Conservation (phyloP, 1,140 invertebrate species). For the Scaptodrosophila lebanonensis region DNA sequence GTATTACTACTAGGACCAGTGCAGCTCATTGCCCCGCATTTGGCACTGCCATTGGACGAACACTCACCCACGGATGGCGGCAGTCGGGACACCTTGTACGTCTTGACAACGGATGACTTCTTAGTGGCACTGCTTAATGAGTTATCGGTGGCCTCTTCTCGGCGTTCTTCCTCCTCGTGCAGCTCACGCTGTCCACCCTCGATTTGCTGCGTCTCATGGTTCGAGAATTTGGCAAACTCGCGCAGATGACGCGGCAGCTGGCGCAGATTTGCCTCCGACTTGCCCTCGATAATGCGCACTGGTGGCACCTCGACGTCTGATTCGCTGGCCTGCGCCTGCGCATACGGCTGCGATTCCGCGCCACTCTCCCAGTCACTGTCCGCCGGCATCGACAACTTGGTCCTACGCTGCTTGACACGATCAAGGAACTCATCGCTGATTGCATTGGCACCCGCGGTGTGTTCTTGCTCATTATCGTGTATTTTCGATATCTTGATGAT, state of each 20-base stretch:
- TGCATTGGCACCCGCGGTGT: constrained; percentile 78
- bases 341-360: constrained; percentile 70
- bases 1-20: background rate
- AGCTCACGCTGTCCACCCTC: constrained; percentile 50
- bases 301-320: constrained; percentile 78
- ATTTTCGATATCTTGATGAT: constrained; percentile 83
- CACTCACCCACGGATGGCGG: constrained; percentile 71
- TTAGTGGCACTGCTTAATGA: constrained; percentile 60
- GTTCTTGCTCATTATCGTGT: constrained; percentile 52
- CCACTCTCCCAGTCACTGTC: constrained; percentile 77
- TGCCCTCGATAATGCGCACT: constrained; percentile 76
- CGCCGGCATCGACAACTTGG: constrained; percentile 67
- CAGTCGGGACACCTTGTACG: constrained; percentile 64
- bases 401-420: constrained; percentile 80
- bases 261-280: constrained; percentile 80
- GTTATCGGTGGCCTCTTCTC: constrained; percentile 77
- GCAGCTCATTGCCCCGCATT: constrained; percentile 19
- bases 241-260: constrained; percentile 85
- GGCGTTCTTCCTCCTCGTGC: constrained; percentile 60
- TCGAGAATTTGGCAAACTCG: constrained; percentile 81
- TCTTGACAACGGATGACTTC: constrained; percentile 70
- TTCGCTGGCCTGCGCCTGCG: constrained; percentile 80
- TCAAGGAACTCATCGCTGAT: constrained; percentile 86
- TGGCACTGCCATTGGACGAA: too few relatives aligned
- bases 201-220: constrained; percentile 50